These are phyloP conservation scores for Cosmia trapezina DNA, from an alignment of 2,888 invertebrate species.

Conservation along the genomic window DNA sequence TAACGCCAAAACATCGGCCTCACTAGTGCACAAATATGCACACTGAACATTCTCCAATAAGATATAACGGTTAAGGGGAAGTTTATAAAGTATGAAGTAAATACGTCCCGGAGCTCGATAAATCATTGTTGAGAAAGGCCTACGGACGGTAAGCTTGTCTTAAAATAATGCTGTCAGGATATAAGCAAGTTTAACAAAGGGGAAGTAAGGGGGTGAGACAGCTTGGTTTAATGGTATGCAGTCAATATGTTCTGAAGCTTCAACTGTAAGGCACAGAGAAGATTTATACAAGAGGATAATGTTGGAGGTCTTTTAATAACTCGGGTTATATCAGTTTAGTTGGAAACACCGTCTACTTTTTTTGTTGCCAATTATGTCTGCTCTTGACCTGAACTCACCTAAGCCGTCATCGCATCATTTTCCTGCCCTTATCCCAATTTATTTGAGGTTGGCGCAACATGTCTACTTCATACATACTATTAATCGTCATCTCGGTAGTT, in stretches of 20 bases:
- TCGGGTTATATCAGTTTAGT: neutral
- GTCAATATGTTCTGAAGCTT: conserved; percentile 40
- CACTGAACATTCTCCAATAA: conserved; percentile 48
- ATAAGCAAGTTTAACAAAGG: conserved; percentile 79
- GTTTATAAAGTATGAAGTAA: conserved; percentile 71
- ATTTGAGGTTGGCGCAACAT: too few relatives aligned
- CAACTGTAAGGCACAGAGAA: conserved; percentile 7
- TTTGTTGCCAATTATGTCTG: neutral
- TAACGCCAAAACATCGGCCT: conserved; percentile 29
- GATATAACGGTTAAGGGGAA: conserved; percentile 51
- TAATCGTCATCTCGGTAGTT: too few relatives aligned
- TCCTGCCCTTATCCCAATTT: too few relatives aligned
- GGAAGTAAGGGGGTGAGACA: conserved; percentile 59
- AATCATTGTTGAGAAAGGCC: conserved; percentile 82
- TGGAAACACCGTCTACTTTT: neutral
- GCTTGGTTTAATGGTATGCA: conserved; percentile 35
- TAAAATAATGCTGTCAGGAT: conserved; percentile 82
- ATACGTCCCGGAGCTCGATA: conserved; percentile 81
- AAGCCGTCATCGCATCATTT: too few relatives aligned
- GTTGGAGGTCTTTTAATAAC: neutral
- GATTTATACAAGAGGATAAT: neutral
- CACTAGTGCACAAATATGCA: conserved; percentile 53
- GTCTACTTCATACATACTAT: too few relatives aligned
- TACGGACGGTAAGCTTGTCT: conserved; percentile 75
- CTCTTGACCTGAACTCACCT: neutral